Evolutionary conservation across 2,113 vertebrate species (phyloP).

Genomic region (Alexandromys fortis): DNA sequence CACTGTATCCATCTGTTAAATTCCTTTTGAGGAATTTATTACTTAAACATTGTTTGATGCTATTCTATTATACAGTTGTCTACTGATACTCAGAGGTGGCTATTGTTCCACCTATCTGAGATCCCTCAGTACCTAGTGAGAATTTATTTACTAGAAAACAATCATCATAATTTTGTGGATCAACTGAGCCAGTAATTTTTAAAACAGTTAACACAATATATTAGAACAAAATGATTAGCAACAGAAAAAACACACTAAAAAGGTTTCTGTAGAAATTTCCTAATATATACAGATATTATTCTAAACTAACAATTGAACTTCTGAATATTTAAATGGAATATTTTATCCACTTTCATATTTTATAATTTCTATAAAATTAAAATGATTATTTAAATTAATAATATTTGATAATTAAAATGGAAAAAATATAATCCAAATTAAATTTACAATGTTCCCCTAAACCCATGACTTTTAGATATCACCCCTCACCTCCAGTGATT

Average conservation of each 20-base stretch:
- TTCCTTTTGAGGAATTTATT: background rate
- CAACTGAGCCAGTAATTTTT: background rate
- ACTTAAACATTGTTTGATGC: background rate
- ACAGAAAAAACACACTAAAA: background rate
- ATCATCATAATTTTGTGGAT: background rate
- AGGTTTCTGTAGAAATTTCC: background rate
- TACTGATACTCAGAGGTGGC: background rate
- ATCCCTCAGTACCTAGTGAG: background rate
- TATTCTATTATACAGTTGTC: background rate
- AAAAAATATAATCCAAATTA: slow-evolving; percentile 51
- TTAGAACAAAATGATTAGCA: background rate
- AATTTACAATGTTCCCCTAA: slow-evolving; percentile 64
- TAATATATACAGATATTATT: background rate
- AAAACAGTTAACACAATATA: background rate
- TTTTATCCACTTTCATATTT: slow-evolving; percentile 35
- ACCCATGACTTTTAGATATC: slow-evolving; percentile 40
- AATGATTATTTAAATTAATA: slow-evolving; percentile 74
- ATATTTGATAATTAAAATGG: slow-evolving; percentile 72
- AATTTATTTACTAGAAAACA: background rate
- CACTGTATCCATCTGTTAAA: background rate
- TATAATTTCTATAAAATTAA: slow-evolving; percentile 65
- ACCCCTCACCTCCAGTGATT: slow-evolving; percentile 43
- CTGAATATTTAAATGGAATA: slow-evolving; percentile 8
- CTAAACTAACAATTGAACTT: background rate
- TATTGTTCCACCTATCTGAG: background rate